Conservation (phyloP, 2,797 vertebrate species). For the Helarctos malayanus region DNA sequence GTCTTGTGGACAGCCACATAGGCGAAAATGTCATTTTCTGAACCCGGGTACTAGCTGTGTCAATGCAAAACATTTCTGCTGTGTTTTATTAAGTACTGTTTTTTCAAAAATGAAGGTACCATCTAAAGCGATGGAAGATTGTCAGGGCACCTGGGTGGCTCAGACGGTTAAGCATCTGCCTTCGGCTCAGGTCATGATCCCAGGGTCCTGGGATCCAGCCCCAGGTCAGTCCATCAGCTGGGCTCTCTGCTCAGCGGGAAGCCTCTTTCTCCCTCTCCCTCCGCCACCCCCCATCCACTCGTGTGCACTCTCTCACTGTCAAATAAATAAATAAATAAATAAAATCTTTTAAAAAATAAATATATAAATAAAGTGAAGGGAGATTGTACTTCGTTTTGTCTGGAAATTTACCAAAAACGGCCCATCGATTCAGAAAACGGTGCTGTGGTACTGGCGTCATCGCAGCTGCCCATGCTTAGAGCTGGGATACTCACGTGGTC, state of each 20-base stretch:
- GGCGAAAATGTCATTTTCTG: not conserved
- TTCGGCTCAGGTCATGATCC: too few species aligned
- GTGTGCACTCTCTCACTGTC: too few species aligned
- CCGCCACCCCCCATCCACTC: too few species aligned
- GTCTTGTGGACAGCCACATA: not conserved
- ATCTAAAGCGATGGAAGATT: not conserved
- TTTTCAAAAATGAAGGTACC: not conserved
- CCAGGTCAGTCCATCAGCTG: too few species aligned
- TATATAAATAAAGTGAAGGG: not conserved
- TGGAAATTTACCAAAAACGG: not conserved
- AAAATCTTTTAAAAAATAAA: not conserved
- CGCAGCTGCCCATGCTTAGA: not conserved
- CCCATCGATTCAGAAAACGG: not conserved
- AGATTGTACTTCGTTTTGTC: not conserved
- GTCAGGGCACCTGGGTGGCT: too few species aligned
- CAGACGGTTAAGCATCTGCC: too few species aligned
- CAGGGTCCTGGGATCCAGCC: too few species aligned
- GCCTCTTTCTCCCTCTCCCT: too few species aligned
- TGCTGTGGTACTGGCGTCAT: too few species aligned
- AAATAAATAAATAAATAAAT: not conserved
- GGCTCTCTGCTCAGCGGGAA: too few species aligned
- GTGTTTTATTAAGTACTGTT: not conserved
- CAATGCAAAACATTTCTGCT: not conserved
- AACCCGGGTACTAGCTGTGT: not conserved
- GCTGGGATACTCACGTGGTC: not conserved